Percentiles rank a stretch among this genome's conserved stretches.
Conservation (phyloP, 2,113 vertebrate species). For the Cynocephalus volans region DNA sequence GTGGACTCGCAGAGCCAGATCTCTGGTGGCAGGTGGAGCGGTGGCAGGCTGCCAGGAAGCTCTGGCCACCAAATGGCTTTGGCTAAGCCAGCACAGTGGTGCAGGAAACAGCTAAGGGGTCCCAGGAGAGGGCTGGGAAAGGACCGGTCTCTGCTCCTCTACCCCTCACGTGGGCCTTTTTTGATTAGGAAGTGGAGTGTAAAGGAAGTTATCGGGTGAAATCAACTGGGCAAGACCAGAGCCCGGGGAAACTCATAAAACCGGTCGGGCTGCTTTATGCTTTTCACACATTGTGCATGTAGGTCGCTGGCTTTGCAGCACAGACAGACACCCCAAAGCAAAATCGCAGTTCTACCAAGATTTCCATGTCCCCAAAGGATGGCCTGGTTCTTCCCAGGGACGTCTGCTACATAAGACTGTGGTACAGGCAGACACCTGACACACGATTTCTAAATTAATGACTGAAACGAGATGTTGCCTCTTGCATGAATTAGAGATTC, state of each 20-base stretch:
- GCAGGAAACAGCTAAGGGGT: constrained; percentile 76
- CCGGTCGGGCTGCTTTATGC: constrained; percentile 69
- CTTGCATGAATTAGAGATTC: background rate
- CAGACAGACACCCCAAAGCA: constrained; percentile 28
- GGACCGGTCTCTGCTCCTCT: constrained; percentile 72
- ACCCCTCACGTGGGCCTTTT: constrained; percentile 75
- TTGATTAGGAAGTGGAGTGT: constrained; percentile 77
- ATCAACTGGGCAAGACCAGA: constrained; percentile 79
- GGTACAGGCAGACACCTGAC: background rate
- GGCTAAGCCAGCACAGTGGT: constrained; percentile 80
- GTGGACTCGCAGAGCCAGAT: constrained; percentile 73
- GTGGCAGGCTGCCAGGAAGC: constrained; percentile 80
- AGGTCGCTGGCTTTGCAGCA: constrained; percentile 45
- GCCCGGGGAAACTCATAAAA: constrained; percentile 74
- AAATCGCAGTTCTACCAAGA: constrained; percentile 14
- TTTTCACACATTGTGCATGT: constrained; percentile 41
- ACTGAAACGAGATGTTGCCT: background rate
- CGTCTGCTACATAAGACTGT: background rate
- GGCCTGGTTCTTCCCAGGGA: constrained; percentile 32
- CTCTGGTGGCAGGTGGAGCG: constrained; percentile 78
- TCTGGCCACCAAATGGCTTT: constrained; percentile 81
- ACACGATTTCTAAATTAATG: background rate
- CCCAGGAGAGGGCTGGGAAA: constrained; percentile 80
- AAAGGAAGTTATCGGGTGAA: constrained; percentile 78
- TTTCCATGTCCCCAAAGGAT: background rate